Evolutionary conservation across 2,113 vertebrate genomes (phyloP).

Genomic region (Mastomys coucha): DNA sequence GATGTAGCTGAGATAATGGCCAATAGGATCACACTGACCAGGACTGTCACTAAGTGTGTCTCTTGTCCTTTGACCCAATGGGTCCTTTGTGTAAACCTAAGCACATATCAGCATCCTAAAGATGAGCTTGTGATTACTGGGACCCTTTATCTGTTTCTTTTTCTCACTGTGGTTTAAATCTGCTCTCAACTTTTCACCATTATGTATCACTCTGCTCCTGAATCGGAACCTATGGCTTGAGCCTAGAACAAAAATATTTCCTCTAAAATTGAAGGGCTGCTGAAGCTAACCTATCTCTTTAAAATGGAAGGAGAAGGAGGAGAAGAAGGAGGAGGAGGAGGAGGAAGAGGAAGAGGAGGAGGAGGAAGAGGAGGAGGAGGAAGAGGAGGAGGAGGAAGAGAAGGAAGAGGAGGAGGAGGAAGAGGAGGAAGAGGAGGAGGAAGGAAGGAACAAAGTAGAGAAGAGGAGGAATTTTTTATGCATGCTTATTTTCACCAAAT

Average conservation of each 20-base stretch:
- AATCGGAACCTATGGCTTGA: not conserved
- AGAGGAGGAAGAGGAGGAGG: accelerated
- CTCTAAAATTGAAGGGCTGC: not conserved
- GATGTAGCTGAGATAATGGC: not conserved
- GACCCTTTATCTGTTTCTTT: not conserved
- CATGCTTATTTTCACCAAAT: not conserved
- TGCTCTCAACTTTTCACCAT: not conserved
- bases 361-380: too few species aligned
- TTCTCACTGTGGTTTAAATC: not conserved
- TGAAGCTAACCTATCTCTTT: too few species aligned
- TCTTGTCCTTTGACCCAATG: not conserved
- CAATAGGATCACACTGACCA: not conserved
- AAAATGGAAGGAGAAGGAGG: not conserved
- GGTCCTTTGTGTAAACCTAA: not conserved
- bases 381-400: too few species aligned
- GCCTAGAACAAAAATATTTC: not conserved
- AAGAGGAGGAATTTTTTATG: not conserved
- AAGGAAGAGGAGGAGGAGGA: too few species aligned
- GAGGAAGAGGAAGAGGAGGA: too few species aligned
- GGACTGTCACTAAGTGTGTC: not conserved
- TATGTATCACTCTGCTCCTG: not conserved
- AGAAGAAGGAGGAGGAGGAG: too few species aligned
- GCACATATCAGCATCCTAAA: not conserved
- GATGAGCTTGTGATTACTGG: not conserved
- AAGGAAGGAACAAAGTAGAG: accelerated